phyloP scores from a whole-genome alignment of 2,113 vertebrate species.

The Butastur rufipennis region DNA sequence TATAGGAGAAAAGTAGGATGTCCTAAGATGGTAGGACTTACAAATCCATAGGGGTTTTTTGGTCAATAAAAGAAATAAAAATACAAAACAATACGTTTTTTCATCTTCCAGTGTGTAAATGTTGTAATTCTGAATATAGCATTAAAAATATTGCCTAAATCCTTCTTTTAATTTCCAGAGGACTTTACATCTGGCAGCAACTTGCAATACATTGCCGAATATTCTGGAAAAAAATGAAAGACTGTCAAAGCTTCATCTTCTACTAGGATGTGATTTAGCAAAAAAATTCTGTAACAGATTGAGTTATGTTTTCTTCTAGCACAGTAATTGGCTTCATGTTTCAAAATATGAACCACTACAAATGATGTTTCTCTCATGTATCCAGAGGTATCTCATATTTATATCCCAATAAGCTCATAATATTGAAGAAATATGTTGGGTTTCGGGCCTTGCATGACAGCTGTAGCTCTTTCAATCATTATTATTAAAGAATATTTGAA shows the following conservation, averaged over 20 bases:
- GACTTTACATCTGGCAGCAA: neutral
- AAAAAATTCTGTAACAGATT: neutral
- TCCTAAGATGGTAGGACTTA: neutral
- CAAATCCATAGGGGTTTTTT: neutral
- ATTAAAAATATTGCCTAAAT: neutral
- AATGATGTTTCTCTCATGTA: neutral
- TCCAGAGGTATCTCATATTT: neutral
- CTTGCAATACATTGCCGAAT: neutral
- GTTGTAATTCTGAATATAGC: neutral
- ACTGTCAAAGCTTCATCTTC: neutral
- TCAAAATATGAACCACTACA: neutral
- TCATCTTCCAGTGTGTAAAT: fast-evolving
- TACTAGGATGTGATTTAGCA: neutral
- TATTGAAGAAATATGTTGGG: neutral
- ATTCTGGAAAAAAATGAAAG: neutral
- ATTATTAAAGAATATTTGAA: neutral
- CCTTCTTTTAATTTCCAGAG: neutral
- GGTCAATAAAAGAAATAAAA: neutral
- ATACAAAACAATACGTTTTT: fast-evolving
- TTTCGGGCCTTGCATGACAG: neutral
- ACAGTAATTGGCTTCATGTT: neutral
- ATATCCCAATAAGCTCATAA: neutral
- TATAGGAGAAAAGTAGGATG: neutral
- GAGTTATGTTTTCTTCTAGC: neutral
- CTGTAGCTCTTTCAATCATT: neutral